Evolutionary conservation across 2,797 vertebrate species (phyloP).

Genomic region (Sorex maritimensis): DNA sequence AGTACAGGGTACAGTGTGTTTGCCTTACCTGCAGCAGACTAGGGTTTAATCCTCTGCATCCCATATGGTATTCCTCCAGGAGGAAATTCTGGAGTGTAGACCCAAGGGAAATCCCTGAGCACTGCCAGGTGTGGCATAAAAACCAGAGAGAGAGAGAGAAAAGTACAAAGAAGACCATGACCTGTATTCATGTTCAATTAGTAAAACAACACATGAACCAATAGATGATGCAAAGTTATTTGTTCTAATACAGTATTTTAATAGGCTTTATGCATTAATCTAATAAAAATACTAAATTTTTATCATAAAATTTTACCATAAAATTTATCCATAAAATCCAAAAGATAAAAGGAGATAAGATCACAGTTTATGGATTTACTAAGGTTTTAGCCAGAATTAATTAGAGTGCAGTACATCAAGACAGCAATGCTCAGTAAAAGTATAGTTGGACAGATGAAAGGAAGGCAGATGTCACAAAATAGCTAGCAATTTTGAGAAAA

Average conservation of each 20-base stretch:
- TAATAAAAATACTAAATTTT: conserved; percentile 2
- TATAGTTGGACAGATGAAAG: conserved; percentile 40
- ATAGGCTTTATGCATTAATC: not conserved
- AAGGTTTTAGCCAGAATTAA: not conserved
- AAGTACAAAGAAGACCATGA: not conserved
- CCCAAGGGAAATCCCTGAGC: too few relatives aligned
- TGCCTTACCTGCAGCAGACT: too few relatives aligned
- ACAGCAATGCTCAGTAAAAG: not conserved
- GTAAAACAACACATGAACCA: not conserved
- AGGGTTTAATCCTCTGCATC: too few relatives aligned
- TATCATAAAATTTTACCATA: too few relatives aligned
- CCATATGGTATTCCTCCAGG: too few relatives aligned
- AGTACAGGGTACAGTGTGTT: too few relatives aligned
- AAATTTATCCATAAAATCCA: conserved; percentile 3
- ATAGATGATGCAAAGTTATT: not conserved
- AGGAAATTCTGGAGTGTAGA: too few relatives aligned
- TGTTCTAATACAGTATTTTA: not conserved
- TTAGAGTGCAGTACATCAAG: not conserved
- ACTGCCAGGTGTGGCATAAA: too few relatives aligned
- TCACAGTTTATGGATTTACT: not conserved
- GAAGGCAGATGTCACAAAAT: not conserved
- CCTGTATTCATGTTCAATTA: not conserved
- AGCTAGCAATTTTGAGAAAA: conserved; percentile 48
- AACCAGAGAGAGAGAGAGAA: too few relatives aligned
- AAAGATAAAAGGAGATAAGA: conserved; percentile 19